Percentiles rank a stretch among this genome's conserved stretches.
Evolutionary conservation across 23 tunicate genomes (phyloP).

Genomic region (Ciona savignyi): DNA sequence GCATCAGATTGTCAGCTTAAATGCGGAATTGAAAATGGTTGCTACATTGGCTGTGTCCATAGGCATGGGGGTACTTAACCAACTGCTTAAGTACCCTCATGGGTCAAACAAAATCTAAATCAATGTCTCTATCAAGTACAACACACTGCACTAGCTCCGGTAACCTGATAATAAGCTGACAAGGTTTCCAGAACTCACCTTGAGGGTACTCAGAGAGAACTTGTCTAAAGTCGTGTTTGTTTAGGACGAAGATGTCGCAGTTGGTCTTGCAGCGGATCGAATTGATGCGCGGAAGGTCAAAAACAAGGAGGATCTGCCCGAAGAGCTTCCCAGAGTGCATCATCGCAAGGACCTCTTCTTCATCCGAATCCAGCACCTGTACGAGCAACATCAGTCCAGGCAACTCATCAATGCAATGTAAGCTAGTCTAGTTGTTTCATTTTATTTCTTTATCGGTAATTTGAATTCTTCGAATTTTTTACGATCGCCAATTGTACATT

Average conservation of each 20-base stretch:
- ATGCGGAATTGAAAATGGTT: no score
- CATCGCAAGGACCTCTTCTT: constrained; percentile 25
- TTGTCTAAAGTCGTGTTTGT: constrained; percentile 26
- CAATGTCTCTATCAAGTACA: no score
- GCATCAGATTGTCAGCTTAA: no score
- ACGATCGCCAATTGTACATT: neutral
- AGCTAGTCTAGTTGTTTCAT: no score
- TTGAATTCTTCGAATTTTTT: neutral
- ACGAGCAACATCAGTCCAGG: no score
- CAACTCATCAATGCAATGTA: no score
- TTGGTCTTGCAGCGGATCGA: constrained; percentile 33
- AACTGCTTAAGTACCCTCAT: no score
- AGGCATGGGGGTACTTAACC: no score
- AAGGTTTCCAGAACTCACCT: no score
- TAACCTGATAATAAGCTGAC: no score
- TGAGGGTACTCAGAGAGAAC: constrained; percentile 42
- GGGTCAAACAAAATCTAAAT: no score
- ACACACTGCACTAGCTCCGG: neutral
- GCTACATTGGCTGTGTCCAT: no score
- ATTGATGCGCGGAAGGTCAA: constrained; percentile 38
- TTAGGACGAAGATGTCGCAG: constrained; percentile 25
- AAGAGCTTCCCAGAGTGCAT: constrained; percentile 24
- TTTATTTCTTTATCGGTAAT: neutral
- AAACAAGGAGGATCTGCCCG: constrained; percentile 34
- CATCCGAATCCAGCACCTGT: constrained; percentile 30